phyloP scores from a whole-genome alignment of 2,797 vertebrate genomes.

The Lycodopsis pacificus region DNA sequence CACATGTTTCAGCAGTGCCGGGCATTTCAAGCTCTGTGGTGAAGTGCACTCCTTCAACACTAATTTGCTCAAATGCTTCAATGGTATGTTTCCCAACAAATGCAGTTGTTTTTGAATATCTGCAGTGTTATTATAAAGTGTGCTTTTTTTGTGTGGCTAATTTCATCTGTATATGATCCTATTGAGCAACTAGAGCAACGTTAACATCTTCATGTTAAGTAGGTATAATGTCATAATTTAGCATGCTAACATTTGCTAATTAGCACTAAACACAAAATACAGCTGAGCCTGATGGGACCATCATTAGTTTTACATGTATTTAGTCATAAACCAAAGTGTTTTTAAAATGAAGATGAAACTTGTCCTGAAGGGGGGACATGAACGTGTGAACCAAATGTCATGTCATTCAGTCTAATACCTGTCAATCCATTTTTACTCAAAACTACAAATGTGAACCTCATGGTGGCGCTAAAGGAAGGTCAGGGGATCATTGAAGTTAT shows the following conservation, averaged over 20 bases:
- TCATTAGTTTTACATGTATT: background rate
- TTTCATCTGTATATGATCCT: background rate
- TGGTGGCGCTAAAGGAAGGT: background rate
- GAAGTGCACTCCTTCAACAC: constrained; percentile 55
- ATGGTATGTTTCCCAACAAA: constrained; percentile 30
- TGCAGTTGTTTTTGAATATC: constrained; percentile 27
- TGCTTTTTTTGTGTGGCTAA: background rate
- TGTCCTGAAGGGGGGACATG: background rate
- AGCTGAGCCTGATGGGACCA: background rate
- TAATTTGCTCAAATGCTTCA: constrained; percentile 53
- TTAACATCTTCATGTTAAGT: background rate
- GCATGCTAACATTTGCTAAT: background rate
- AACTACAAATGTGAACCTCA: background rate
- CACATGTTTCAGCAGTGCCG: constrained; percentile 76
- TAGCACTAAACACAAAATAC: background rate
- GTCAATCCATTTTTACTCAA: background rate
- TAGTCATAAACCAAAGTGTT: constrained; percentile 1
- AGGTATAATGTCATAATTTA: background rate
- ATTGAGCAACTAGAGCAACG: background rate
- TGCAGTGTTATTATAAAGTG: background rate
- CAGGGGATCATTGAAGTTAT: background rate
- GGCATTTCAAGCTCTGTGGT: constrained; percentile 64
- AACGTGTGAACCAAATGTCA: background rate
- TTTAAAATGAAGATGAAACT: background rate
- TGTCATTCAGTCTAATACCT: background rate